Base-by-base conservation (phyloP, 2,888 invertebrate genomes). In the Rhimphoctona megacephalus region DNA sequence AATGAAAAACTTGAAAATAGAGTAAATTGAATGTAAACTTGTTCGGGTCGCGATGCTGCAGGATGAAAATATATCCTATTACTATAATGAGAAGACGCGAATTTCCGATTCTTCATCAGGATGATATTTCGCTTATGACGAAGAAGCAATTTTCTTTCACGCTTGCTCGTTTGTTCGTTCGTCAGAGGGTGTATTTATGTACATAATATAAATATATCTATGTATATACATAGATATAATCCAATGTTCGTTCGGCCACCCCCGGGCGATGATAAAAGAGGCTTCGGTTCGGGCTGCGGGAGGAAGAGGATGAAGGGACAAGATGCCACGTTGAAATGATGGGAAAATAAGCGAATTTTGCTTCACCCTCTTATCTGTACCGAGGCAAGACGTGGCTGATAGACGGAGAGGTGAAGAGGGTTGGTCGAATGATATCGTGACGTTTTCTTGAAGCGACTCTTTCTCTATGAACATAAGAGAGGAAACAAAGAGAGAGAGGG, bases 331-430 rank as follows among this genome's bases (percentile, higher is more conserved):
- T 89, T 89, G 91, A 91, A 91, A 91, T 92, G 93, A 94, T 93
- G 94, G 90, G 92, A 94, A 94, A 94, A 94, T 94, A 94, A 94
- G 93, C 93, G 92, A 93, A 94, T 94, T 94, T 94, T 91, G 92
- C 90, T 91, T 90, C 90, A 88, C 89, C 90, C 90, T 90, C 89
- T 88, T 89, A 88, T 88, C 87, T 86, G 54, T 85, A 78, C 67
- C 69, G 84, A 83, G 83, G 83, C 70, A 79, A 81, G 83, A 86
- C 85, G 66, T 52, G 83, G 61, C 57, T 57, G 69, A 49, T n/a
- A 54, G 64, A 14, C 25, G n/a, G 80, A 52, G 77, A 66, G 76
- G 78, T 30, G 76, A 72, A 77, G 81, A 33, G 69, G 64, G 73
- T 14, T 67, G 77, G 67, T 64, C 61, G 81, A 52, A 64, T 64